Percentiles rank a stretch among this genome's conserved stretches.
These are phyloP conservation scores for Falco rusticolus DNA, from an alignment of 2,797 vertebrate genomes.

Conservation along the genomic window DNA sequence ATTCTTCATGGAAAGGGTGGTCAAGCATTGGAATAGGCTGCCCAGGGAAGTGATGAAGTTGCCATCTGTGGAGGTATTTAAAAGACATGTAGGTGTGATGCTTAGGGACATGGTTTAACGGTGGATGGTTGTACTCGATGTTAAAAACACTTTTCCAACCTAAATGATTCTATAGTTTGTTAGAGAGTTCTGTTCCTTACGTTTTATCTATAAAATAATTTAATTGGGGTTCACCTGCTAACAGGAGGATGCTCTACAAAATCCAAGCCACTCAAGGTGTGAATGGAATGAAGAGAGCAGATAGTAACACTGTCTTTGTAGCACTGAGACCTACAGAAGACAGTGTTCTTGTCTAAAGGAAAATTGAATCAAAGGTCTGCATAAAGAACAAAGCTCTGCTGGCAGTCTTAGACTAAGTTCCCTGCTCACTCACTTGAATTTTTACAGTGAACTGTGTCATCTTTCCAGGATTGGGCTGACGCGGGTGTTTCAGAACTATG, in stretches of 20 bases:
- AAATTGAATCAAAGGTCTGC: not conserved
- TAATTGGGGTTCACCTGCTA: not conserved
- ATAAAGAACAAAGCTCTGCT: not conserved
- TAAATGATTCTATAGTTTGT: not conserved
- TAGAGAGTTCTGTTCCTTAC: not conserved
- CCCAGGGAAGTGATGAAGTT: too few species aligned
- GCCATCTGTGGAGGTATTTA: too few species aligned
- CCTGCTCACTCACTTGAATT: too few species aligned
- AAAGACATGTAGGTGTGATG: too few species aligned
- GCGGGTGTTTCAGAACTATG: too few species aligned
- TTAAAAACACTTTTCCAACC: too few species aligned
- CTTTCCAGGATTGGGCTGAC: too few species aligned
- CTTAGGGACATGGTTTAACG: too few species aligned
- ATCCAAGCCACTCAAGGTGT: not conserved
- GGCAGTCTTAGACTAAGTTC: not conserved
- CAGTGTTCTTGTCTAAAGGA: not conserved
- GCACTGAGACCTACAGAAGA: not conserved
- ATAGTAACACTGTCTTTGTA: not conserved
- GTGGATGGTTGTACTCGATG: too few species aligned
- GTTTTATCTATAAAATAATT: not conserved
- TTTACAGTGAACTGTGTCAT: too few species aligned
- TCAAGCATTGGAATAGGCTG: too few species aligned
- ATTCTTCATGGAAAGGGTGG: too few species aligned
- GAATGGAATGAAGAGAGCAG: not conserved
- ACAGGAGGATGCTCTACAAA: not conserved